phyloP scores from a whole-genome alignment of 1,140 invertebrate species.

The Akabosia matsudoensis region DNA sequence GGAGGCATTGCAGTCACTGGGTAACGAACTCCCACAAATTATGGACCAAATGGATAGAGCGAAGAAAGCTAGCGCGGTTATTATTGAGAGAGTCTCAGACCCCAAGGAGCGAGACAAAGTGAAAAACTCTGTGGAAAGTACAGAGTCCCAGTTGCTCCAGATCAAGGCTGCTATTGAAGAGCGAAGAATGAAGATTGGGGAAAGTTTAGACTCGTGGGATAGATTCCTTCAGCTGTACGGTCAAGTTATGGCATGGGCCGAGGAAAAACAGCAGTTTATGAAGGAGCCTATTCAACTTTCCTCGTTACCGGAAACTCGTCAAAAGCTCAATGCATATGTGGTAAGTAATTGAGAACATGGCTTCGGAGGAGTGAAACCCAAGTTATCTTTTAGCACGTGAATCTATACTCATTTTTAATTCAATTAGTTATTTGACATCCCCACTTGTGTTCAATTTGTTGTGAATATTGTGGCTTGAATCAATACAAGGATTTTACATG shows the following conservation, averaged over 20 bases:
- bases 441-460: no score
- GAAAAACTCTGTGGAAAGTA: conserved; percentile 67
- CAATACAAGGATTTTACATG: no score
- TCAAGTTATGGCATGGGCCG: conserved; percentile 75
- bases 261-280: conserved; percentile 75
- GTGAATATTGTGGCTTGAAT: no score
- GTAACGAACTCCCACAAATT: conserved; percentile 52
- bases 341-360: conserved; percentile 57
- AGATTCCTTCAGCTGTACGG: conserved; percentile 78
- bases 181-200: conserved; percentile 69
- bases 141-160: conserved; percentile 73
- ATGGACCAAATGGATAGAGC: conserved; percentile 73
- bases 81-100: conserved; percentile 74
- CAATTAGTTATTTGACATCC: neutral
- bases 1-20: conserved; percentile 55
- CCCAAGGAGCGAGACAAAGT: conserved; percentile 72
- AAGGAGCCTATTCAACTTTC: conserved; percentile 70
- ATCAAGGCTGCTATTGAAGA: conserved; percentile 72
- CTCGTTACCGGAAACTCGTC: conserved; percentile 73
- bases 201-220: conserved; percentile 81
- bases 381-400: neutral
- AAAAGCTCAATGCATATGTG: conserved; percentile 81
- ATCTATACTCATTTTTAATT: no score
- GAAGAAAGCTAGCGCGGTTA: conserved; percentile 69
- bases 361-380: neutral